Base-by-base conservation (phyloP, 2,888 invertebrate species). In the Stenodema calcarata region DNA sequence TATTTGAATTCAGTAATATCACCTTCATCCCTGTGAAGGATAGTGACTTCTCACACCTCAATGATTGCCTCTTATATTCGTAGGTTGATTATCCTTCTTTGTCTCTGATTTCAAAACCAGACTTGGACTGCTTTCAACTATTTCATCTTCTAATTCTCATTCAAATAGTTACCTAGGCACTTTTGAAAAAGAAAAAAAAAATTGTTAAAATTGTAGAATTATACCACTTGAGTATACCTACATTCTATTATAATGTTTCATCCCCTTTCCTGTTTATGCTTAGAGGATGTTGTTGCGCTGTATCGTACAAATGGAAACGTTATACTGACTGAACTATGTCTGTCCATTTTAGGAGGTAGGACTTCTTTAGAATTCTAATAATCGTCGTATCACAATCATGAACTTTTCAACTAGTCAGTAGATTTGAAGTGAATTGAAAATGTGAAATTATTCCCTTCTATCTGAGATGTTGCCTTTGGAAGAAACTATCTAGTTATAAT, bases 261-360 rank as follows among this genome's bases (percentile, higher is more conserved):
- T 7, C 23, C 62, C 27, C 62, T 62, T 23, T 50, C n/a, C n/a
- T n/a, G 1, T 12, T 44, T 27, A 69, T 12, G 11, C 27, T 23
- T 41, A 23, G 27, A 6, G 78, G 9, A 44, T 23, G 16, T 44
- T 44, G 78, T 42, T 28, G 35, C 6, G 78, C 78, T 78, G 78
- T 78, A 78, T 78, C 78, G 78, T 44, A 78, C 78, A 44, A 44
- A 73, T 18, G 4, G 44, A 44, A 78, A 73, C 73, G 78, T 44
- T 78, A 18, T 73, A 12, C n/a, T 44, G 78, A 78, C 78, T 78
- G 78, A 78, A 35, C 35, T 44, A 44, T 42, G 78, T 44, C 78
- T 78, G 78, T 78, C 78, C 78, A 78, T 78, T 2, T 35, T 78
- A 41, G 73, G n/a, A 28, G 35, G 30, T 73, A 73, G 73, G 41